Conservation (phyloP, 2,113 vertebrate species). For the Vulpes vulpes region DNA sequence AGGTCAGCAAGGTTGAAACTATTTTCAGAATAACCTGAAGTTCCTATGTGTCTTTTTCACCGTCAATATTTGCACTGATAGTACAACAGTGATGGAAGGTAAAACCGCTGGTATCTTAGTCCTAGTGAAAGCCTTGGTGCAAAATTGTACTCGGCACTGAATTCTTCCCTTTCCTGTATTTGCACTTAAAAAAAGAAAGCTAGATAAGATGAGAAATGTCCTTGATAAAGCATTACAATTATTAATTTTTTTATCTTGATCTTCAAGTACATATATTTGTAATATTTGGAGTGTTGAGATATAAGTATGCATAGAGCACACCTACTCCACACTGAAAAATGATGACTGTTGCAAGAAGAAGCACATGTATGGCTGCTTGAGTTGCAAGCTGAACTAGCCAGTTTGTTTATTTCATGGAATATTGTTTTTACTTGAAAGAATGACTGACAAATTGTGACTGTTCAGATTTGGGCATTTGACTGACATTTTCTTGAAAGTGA, state of each 20-base stretch:
- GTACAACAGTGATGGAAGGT: background rate
- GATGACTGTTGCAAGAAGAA: background rate
- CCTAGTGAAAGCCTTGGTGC: background rate
- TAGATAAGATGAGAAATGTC: background rate
- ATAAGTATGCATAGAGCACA: background rate
- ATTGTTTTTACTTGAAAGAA: slow-evolving; percentile 26
- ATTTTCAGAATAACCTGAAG: background rate
- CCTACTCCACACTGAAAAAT: background rate
- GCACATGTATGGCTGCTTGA: background rate
- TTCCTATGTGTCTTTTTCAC: background rate
- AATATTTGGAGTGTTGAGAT: background rate
- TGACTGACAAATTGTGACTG: background rate
- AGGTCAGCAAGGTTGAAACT: background rate
- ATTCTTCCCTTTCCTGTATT: background rate
- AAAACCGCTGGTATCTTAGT: background rate
- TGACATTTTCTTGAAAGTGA: background rate
- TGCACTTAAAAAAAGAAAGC: background rate
- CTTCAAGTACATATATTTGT: background rate
- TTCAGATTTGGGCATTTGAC: background rate
- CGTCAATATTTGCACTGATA: background rate
- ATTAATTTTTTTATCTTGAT: background rate
- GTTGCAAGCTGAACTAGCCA: background rate
- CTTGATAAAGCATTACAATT: background rate
- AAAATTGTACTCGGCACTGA: background rate
- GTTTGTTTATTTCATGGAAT: background rate